Evolutionary conservation across 2,113 vertebrate genomes (phyloP).

Genomic region (Cebidichthys violaceus): DNA sequence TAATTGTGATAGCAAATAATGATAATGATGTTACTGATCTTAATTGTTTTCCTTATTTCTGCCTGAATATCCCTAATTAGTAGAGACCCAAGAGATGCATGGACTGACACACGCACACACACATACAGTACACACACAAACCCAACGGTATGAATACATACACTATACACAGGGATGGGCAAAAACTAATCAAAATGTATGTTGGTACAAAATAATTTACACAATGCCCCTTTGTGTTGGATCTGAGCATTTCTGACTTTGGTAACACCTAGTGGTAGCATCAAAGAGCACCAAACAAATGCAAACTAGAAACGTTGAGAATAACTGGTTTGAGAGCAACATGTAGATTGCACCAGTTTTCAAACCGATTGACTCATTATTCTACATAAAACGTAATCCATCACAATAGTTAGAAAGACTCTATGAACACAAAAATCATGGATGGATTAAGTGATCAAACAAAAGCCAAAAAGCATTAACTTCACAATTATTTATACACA

Average conservation of each 20-base stretch:
- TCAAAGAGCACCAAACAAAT: not conserved
- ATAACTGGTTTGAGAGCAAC: not conserved
- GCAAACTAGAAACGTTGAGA: not conserved
- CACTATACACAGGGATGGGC: slow-evolving; percentile 36
- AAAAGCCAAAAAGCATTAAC: not conserved
- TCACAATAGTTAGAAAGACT: not conserved
- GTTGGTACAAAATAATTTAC: not conserved
- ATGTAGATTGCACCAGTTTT: not conserved
- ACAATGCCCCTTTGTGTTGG: not conserved
- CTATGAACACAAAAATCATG: not conserved
- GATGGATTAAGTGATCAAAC: not conserved
- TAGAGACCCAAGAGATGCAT: slow-evolving; percentile 51
- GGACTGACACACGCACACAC: slow-evolving; percentile 41
- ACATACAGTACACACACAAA: slow-evolving; percentile 14
- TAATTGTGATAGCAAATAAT: slow-evolving; percentile 43
- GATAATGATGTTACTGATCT: slow-evolving; percentile 53
- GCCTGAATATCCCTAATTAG: slow-evolving; percentile 57
- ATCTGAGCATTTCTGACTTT: not conserved
- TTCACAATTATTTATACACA: not conserved
- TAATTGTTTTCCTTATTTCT: slow-evolving; percentile 47
- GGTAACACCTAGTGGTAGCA: not conserved
- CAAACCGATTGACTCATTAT: not conserved
- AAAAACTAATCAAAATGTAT: not conserved
- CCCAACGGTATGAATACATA: not conserved
- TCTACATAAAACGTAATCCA: not conserved